Evolutionary conservation across 2,797 vertebrate species (phyloP), one percentile per base, ranked within the genome.

Genomic region (Syndactyla subalaris): DNA sequence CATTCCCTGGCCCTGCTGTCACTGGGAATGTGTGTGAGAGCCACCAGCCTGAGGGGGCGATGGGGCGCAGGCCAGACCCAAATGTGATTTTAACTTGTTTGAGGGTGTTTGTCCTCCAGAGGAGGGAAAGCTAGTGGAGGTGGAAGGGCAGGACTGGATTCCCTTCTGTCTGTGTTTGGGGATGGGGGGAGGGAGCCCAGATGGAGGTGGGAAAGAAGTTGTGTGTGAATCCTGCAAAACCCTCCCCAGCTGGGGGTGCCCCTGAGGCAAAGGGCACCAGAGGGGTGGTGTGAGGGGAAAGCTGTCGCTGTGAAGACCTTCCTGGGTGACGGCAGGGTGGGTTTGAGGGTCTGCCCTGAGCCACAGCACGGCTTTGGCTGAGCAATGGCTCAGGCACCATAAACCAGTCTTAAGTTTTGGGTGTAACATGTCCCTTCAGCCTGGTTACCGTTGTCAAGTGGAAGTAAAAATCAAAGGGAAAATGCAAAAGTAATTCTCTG

Each of bases 1-100:
- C 34, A 5, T 10, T 4, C n/a, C 12, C 14, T 3, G 7, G 23
- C 23, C 39, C n/a, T 14, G 4, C n/a, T 4, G 1, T 23, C 2
- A 0, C 30, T 4, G 1, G 0, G 38, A 10, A 5, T 0, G 4
- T 30, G 21, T 34, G 13, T 26, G 55, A 57, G 90, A 61, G 63
- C n/a, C 55, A 34, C 55, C 9, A 5, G 15, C 29, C 51, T 52
- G 51, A 52, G 51, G 29, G 49, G 10, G 17, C 11, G 17, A 57
- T 57, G n/a, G 55, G n/a, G 34, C n/a, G 16, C 12, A 2, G n/a
- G 24, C n/a, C 8, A 2, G 34, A 17, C 57, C 71, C 38, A n/a
- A 21, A 8, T 2, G 27, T 0, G 2, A 11, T 49, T 43, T 18
- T 10, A 14, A 15, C 4, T 34, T 49, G 27, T 21, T 38, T 20